These are phyloP conservation scores for Periplaneta americana DNA, from an alignment of 1,140 invertebrate genomes.

Conservation along the genomic window DNA sequence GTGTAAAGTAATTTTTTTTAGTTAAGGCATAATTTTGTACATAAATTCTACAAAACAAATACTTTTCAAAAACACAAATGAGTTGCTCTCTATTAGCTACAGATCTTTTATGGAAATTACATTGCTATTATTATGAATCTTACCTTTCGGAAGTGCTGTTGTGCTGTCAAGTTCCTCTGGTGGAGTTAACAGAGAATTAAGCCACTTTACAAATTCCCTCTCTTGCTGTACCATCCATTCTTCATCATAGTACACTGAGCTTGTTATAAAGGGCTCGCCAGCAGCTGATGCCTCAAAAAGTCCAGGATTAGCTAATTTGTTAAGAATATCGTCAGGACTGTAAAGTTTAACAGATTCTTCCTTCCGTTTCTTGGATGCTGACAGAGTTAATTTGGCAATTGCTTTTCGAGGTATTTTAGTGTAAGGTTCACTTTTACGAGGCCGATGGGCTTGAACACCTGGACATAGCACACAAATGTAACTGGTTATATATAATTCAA, in stretches of 20 bases:
- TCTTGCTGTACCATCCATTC: constrained; percentile 75
- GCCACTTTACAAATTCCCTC: constrained; percentile 76
- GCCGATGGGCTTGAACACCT: neutral
- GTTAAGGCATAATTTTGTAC: too few relatives aligned
- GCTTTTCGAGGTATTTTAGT: neutral
- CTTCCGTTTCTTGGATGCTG: neutral
- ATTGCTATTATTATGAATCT: neutral
- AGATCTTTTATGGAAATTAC: too few relatives aligned
- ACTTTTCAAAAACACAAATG: too few relatives aligned
- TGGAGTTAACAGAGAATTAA: constrained; percentile 80
- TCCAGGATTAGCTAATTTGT: constrained; percentile 3
- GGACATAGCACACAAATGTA: too few relatives aligned
- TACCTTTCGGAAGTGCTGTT: constrained; percentile 30
- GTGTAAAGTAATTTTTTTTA: too few relatives aligned
- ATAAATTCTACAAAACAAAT: too few relatives aligned
- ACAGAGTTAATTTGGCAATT: neutral
- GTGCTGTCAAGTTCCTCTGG: constrained; percentile 53
- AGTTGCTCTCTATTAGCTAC: too few relatives aligned
- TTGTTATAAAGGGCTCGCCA: constrained; percentile 50
- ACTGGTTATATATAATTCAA: too few relatives aligned
- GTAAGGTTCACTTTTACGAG: neutral
- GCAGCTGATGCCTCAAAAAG: neutral
- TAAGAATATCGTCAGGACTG: constrained; percentile 11
- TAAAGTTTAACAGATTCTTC: constrained; percentile 8
- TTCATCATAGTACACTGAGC: constrained; percentile 65